phyloP scores from a whole-genome alignment of 92 coral and sea anemone genomes.

The Palythoa heliodiscus region DNA sequence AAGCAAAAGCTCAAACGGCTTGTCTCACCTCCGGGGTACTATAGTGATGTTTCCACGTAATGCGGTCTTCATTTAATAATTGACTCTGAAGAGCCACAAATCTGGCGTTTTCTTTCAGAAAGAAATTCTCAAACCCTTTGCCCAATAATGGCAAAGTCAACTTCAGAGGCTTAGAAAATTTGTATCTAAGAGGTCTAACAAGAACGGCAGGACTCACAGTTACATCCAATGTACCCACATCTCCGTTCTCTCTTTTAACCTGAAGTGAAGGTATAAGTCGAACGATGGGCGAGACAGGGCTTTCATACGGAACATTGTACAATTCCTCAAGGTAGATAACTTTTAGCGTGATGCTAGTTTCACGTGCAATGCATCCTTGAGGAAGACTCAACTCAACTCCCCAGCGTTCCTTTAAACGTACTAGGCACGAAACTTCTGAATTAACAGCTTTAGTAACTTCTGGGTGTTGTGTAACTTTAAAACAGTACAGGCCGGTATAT shows the following conservation, averaged over 20 bases:
- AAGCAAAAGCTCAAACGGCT: background rate
- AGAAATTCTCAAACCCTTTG: constrained; percentile 63
- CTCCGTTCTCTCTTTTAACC: constrained; percentile 33
- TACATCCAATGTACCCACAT: constrained; percentile 60
- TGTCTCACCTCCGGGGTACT: constrained; percentile 84
- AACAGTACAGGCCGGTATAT: constrained; percentile 70
- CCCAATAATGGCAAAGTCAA: constrained; percentile 82
- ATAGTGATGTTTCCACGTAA: constrained; percentile 80
- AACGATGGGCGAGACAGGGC: constrained; percentile 57
- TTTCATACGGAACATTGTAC: constrained; percentile 65
- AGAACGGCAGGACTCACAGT: constrained; percentile 87
- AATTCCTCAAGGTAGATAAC: constrained; percentile 69
- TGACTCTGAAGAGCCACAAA: constrained; percentile 67
- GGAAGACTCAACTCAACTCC: constrained; percentile 61
- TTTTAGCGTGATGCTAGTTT: constrained; percentile 68
- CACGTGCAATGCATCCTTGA: constrained; percentile 53
- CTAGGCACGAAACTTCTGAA: constrained; percentile 45
- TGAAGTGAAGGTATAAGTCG: constrained; percentile 53
- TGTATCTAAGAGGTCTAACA: constrained; percentile 63
- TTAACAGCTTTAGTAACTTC: constrained; percentile 63
- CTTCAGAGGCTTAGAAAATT: constrained; percentile 69
- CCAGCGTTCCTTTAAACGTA: constrained; percentile 47
- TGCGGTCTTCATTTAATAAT: constrained; percentile 66
- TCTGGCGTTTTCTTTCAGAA: constrained; percentile 64
- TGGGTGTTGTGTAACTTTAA: constrained; percentile 74